Percentiles rank a stretch among this genome's conserved stretches.
These are phyloP conservation scores for Junonia oenone DNA, from an alignment of 2,888 invertebrate species.

Conservation along the genomic window DNA sequence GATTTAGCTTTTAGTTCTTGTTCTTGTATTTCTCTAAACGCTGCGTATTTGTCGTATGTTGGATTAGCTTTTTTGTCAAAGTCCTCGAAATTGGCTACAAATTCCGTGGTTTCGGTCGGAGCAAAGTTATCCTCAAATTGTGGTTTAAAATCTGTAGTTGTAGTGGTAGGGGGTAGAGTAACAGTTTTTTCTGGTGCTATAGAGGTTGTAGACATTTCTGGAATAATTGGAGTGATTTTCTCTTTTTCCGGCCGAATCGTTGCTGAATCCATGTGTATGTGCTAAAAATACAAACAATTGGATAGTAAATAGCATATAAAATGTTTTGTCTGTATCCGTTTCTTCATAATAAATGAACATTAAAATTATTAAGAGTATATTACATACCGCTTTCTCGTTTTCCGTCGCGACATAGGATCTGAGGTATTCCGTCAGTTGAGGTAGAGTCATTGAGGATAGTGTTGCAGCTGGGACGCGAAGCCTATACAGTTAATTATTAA, in stretches of 20 bases:
- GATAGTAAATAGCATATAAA: background rate
- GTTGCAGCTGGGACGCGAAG: slow-evolving; percentile 85
- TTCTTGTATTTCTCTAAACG: slow-evolving; percentile 91
- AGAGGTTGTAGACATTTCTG: slow-evolving; percentile 30
- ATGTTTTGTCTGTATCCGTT: background rate
- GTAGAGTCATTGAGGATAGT: slow-evolving; percentile 91
- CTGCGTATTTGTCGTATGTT: slow-evolving; percentile 90
- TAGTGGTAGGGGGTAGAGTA: slow-evolving; percentile 6
- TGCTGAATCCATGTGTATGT: slow-evolving; percentile 58
- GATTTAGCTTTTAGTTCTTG: slow-evolving; percentile 81
- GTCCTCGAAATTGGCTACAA: slow-evolving; percentile 84
- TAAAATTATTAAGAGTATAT: background rate
- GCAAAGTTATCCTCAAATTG: slow-evolving; percentile 84
- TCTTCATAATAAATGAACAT: background rate
- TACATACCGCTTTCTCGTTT: slow-evolving; percentile 57
- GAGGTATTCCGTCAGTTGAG: slow-evolving; percentile 90
- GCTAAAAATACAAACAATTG: slow-evolving; percentile 43
- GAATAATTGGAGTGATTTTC: slow-evolving; percentile 37
- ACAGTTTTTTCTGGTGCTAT: slow-evolving; percentile 24
- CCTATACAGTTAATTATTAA: slow-evolving; percentile 44
- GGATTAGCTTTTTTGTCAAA: slow-evolving; percentile 77
- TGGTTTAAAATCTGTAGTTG: slow-evolving; percentile 54
- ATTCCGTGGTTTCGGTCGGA: slow-evolving; percentile 63
- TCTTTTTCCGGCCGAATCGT: slow-evolving; percentile 45
- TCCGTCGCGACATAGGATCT: slow-evolving; percentile 75